Evolutionary conservation across 1,140 invertebrate species (phyloP).

Genomic region (Atta cephalotes): DNA sequence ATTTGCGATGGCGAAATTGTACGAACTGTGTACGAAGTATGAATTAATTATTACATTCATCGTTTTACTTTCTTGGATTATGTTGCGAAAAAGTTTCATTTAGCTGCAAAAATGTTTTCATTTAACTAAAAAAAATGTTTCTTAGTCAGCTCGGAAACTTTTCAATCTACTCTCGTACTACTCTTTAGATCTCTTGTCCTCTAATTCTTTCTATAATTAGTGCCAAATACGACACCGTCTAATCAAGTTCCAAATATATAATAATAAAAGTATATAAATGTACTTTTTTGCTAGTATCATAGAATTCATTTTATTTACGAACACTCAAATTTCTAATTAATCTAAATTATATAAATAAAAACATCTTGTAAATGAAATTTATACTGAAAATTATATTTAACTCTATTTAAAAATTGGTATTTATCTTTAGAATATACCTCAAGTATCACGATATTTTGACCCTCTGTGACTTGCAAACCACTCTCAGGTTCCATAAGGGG

Average conservation of each 20-base stretch:
- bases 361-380: not conserved
- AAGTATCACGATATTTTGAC: slow-evolving; percentile 74
- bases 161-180: no score
- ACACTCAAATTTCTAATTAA: not conserved
- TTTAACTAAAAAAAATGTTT: no score
- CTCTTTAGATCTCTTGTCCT: no score
- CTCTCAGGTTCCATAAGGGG: slow-evolving; percentile 65
- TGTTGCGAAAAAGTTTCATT: no score
- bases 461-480: slow-evolving; percentile 26
- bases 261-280: not conserved
- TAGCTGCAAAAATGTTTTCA: no score
- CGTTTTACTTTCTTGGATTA: no score
- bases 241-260: not conserved
- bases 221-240: no score
- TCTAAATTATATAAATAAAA: slow-evolving; percentile 14
- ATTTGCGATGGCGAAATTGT: no score
- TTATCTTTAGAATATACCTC: slow-evolving; percentile 71
- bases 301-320: not conserved
- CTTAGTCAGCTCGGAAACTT: no score
- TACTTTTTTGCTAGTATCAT: not conserved
- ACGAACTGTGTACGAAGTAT: no score
- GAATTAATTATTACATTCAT: no score
- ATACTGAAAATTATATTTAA: slow-evolving; percentile 5
- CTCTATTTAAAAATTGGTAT: not conserved
- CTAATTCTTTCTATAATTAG: no score